phyloP scores from a whole-genome alignment of 1,140 invertebrate species.

The Zaprionus inermis region DNA sequence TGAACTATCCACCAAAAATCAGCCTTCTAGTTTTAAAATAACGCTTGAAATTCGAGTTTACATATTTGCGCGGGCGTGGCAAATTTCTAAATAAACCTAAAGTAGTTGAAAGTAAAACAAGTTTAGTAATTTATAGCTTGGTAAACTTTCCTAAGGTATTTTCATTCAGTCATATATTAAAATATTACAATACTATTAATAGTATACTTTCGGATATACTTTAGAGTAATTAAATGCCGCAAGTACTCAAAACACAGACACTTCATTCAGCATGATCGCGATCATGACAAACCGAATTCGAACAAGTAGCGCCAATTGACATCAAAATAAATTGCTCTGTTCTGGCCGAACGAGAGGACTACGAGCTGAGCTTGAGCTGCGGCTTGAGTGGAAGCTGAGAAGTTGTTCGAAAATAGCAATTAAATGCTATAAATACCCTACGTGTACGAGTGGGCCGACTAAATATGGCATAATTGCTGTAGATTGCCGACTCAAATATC shows the following conservation, averaged over 20 bases:
- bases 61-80: no score
- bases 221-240: constrained; percentile 1
- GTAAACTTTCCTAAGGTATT: neutral
- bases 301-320: constrained; percentile 30
- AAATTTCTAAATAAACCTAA: no score
- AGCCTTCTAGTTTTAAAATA: no score
- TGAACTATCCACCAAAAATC: no score
- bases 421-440: constrained; percentile 64
- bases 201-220: neutral
- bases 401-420: constrained; percentile 70
- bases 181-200: neutral
- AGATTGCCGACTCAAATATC: constrained; percentile 33
- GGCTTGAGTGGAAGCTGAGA: constrained; percentile 39
- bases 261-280: neutral
- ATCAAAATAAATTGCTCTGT: constrained; percentile 25
- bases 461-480: constrained; percentile 70
- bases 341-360: constrained; percentile 3
- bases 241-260: constrained; percentile 17
- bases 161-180: no score
- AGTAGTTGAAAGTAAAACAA: no score
- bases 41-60: no score
- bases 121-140: no score
- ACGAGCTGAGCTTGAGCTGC: neutral
- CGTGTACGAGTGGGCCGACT: constrained; percentile 32
- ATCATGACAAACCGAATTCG: constrained; percentile 2